Evolutionary conservation across 2,797 vertebrate species (phyloP).

Genomic region (Takifugu rubripes): DNA sequence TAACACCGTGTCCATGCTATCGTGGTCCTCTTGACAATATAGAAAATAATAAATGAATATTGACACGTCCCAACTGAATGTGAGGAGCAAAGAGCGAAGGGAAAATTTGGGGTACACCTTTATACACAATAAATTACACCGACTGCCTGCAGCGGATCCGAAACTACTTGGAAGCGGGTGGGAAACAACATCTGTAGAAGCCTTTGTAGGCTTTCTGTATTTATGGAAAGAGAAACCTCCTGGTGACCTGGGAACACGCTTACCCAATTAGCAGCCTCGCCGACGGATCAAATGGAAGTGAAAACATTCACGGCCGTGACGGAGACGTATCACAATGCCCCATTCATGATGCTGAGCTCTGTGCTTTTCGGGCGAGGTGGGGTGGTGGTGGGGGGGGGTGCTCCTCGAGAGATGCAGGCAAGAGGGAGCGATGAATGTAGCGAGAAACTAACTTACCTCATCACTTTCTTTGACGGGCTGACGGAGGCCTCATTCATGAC

Average conservation of each 20-base stretch:
- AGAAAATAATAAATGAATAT: not conserved
- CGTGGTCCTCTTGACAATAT: conserved; percentile 27
- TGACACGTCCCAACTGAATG: conserved; percentile 11
- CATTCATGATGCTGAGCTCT: conserved; percentile 75
- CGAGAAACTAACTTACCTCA: conserved; percentile 61
- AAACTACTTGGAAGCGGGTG: conserved; percentile 67
- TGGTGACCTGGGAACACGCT: conserved; percentile 80
- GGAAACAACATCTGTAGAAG: conserved; percentile 71
- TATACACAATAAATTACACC: conserved; percentile 70
- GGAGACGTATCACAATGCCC: conserved; percentile 79
- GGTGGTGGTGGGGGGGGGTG: conserved; percentile 14
- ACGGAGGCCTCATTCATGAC: conserved; percentile 51
- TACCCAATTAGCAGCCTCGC: conserved; percentile 80
- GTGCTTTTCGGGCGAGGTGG: conserved; percentile 58
- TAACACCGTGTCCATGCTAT: conserved; percentile 51
- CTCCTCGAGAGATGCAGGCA: conserved; percentile 34
- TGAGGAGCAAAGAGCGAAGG: conserved; percentile 51
- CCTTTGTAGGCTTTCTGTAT: conserved; percentile 69
- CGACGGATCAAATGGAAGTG: conserved; percentile 83
- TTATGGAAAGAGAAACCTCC: conserved; percentile 79
- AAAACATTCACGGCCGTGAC: conserved; percentile 79
- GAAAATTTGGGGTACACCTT: conserved; percentile 58
- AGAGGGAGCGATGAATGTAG: conserved; percentile 62
- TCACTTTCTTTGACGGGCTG: conserved; percentile 46
- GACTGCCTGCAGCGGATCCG: conserved; percentile 60